Percentiles rank a stretch among this genome's conserved stretches.
These are phyloP conservation scores for Drosophila pandora DNA, from an alignment of 1,140 invertebrate genomes.

Conservation along the genomic window DNA sequence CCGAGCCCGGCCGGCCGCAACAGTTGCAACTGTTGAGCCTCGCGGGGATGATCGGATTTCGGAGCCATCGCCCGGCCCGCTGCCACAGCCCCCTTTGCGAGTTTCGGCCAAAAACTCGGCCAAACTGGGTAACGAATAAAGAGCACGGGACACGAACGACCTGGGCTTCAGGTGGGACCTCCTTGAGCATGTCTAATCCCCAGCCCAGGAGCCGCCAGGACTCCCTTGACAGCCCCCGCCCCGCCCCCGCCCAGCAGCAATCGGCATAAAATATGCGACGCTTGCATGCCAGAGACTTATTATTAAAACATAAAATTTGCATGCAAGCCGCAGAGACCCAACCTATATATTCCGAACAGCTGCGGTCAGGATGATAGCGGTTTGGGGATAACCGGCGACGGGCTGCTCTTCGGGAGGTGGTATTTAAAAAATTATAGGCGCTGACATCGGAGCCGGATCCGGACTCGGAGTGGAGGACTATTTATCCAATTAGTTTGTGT, in stretches of 20 bases:
- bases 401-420: neutral
- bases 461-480: too few relatives aligned
- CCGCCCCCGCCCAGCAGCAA: slow-evolving; percentile 22
- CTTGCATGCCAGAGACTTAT: slow-evolving; percentile 79
- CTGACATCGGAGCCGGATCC: too few relatives aligned
- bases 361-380: slow-evolving; percentile 8
- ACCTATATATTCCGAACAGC: slow-evolving; percentile 29
- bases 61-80: neutral
- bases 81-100: neutral
- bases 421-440: too few relatives aligned
- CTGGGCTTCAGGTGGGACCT: slow-evolving; percentile 21
- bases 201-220: neutral
- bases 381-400: too few relatives aligned
- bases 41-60: neutral
- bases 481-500: neutral
- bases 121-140: slow-evolving; percentile 56
- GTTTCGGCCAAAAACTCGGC: slow-evolving; percentile 10
- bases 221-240: neutral
- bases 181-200: too few relatives aligned
- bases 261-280: slow-evolving; percentile 77
- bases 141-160: slow-evolving; percentile 28
- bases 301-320: slow-evolving; percentile 82
- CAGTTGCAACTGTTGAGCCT: neutral
- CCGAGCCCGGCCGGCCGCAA: neutral
- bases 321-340: slow-evolving; percentile 66